A percentile compares a stretch with the other conserved stretches of the same genome.
phyloP scores from a whole-genome alignment of 2,888 invertebrate genomes.

The Drosophila borborema region DNA sequence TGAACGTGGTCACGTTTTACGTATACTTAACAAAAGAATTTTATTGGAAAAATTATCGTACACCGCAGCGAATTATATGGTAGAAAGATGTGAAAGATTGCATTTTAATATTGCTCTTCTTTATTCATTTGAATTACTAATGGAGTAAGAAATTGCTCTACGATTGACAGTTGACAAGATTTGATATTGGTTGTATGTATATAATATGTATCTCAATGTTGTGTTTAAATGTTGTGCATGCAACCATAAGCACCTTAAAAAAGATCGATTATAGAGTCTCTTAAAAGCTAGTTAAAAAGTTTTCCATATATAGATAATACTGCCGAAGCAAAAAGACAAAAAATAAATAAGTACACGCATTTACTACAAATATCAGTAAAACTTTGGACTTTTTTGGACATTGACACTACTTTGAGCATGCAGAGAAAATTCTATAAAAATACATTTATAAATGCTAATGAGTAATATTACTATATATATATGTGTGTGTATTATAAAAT shows the following conservation, averaged over 20 bases:
- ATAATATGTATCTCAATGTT: constrained; percentile 26
- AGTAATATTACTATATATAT: constrained; percentile 30
- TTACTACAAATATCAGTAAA: constrained; percentile 54
- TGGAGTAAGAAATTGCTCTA: constrained; percentile 70
- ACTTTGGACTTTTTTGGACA: constrained; percentile 27
- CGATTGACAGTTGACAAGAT: constrained; percentile 55
- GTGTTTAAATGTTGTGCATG: constrained; percentile 30
- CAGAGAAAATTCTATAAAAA: constrained; percentile 46
- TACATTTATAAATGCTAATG: constrained; percentile 48
- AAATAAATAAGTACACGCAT: constrained; percentile 48
- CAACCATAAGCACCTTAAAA: constrained; percentile 28
- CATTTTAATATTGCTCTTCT: constrained; percentile 71
- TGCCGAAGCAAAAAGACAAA: constrained; percentile 56
- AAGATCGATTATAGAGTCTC: constrained; percentile 45
- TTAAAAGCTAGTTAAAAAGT: constrained; percentile 62
- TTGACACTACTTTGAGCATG: constrained; percentile 60
- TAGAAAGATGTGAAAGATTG: constrained; percentile 84
- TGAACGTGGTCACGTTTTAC: constrained; percentile 90
- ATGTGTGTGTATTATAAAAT: constrained; percentile 37
- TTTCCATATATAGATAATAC: constrained; percentile 61
- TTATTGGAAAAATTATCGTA: constrained; percentile 90
- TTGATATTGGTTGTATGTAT: constrained; percentile 38
- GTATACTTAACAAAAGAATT: constrained; percentile 93
- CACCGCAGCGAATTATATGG: constrained; percentile 95
- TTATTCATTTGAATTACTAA: constrained; percentile 77